Evolutionary conservation across 2,113 vertebrate species (phyloP).

Genomic region (Cyanoramphus novaezelandiae): DNA sequence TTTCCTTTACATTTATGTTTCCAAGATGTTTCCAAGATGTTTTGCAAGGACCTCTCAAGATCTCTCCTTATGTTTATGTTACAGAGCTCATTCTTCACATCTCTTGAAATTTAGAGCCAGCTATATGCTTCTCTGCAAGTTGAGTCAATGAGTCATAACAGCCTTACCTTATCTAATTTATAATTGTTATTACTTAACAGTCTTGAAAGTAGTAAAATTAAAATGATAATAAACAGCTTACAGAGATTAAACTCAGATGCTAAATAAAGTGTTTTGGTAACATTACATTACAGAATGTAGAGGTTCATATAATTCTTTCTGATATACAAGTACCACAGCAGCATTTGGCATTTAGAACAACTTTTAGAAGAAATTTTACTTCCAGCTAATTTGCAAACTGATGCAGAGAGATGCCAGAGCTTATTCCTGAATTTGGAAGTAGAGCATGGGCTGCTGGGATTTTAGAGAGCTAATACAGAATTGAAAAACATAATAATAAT

Average conservation of each 20-base stretch:
- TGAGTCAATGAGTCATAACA: neutral
- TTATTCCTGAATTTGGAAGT: neutral
- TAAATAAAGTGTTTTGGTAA: constrained; percentile 25
- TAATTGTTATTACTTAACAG: constrained; percentile 20
- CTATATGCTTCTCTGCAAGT: neutral
- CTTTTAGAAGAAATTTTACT: constrained; percentile 24
- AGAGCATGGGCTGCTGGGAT: neutral
- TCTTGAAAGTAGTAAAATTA: constrained; percentile 35
- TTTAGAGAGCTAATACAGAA: neutral
- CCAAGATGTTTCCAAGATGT: neutral
- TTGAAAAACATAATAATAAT: neutral
- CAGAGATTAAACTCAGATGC: constrained; percentile 30
- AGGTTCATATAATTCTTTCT: neutral
- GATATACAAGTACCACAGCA: neutral
- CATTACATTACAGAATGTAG: neutral
- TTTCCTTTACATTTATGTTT: neutral
- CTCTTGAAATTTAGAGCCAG: neutral
- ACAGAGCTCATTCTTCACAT: neutral
- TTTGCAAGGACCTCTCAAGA: neutral
- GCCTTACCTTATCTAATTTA: neutral
- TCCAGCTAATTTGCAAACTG: neutral
- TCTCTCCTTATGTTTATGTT: neutral
- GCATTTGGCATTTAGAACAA: neutral
- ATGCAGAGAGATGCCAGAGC: neutral
- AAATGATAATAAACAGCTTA: constrained; percentile 9